These are phyloP conservation scores for Lamellibrachia luymesi DNA, from an alignment of 1,140 invertebrate species.

Conservation along the genomic window DNA sequence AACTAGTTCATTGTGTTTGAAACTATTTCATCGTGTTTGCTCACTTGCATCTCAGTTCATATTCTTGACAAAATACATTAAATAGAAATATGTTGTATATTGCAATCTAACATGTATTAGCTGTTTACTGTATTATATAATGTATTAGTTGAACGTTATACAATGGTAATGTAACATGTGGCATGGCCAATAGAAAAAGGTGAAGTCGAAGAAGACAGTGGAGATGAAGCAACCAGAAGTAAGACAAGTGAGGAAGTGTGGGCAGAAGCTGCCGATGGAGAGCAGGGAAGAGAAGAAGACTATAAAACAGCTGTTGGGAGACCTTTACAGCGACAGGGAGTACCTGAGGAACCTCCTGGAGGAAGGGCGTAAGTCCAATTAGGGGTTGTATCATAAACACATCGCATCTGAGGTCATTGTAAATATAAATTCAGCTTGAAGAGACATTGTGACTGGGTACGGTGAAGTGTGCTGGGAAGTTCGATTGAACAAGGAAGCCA, in stretches of 20 bases:
- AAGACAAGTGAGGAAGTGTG: not conserved
- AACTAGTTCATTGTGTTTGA: not conserved
- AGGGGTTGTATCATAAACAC: not conserved
- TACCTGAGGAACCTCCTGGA: conserved; percentile 13
- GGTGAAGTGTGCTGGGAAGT: no score
- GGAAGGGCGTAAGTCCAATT: not conserved
- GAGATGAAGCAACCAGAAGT: not conserved
- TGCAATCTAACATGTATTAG: not conserved
- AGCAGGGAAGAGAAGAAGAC: conserved; percentile 7
- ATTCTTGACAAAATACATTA: not conserved
- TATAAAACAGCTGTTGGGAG: conserved; percentile 19
- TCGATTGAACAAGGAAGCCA: no score
- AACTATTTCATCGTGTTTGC: not conserved
- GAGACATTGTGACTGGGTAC: no score
- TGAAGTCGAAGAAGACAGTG: not conserved
- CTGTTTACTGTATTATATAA: not conserved
- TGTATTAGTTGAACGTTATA: not conserved
- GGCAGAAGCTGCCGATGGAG: not conserved
- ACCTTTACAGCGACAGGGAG: conserved; percentile 12
- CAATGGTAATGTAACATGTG: not conserved
- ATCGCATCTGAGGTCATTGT: not conserved
- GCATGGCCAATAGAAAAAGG: not conserved
- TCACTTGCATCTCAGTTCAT: not conserved
- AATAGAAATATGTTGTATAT: not conserved
- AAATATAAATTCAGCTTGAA: no score